Conservation (phyloP, 2,888 invertebrate genomes). For the Celastrina argiolus region DNA sequence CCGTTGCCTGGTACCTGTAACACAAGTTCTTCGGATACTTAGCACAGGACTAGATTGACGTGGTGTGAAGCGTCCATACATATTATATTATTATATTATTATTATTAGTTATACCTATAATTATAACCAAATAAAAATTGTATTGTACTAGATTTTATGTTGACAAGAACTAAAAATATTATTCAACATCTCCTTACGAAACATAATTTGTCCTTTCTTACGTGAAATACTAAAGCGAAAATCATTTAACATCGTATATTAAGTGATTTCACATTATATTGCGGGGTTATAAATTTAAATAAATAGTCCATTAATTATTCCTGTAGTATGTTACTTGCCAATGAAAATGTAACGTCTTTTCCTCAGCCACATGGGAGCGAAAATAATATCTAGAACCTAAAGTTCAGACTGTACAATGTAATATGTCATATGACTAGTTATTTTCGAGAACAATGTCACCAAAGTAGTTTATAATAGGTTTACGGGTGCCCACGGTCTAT, state of each 20-base stretch:
- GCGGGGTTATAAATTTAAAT: conserved; percentile 18
- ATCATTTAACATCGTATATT: background rate
- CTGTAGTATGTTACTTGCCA: conserved; percentile 18
- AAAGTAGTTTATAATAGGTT: too few species aligned
- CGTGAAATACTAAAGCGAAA: background rate
- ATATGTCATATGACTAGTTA: background rate
- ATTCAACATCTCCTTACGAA: background rate
- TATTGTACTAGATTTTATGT: too few species aligned
- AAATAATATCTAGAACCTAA: background rate
- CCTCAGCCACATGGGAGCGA: background rate
- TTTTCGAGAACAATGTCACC: background rate
- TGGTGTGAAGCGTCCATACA: too few species aligned
- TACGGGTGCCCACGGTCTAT: too few species aligned
- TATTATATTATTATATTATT: too few species aligned
- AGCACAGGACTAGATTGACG: too few species aligned
- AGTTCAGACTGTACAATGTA: background rate
- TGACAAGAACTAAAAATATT: background rate
- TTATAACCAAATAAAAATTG: too few species aligned
- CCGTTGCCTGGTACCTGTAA: too few species aligned
- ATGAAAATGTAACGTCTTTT: conserved; percentile 22
- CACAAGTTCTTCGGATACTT: too few species aligned
- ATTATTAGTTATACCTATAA: too few species aligned
- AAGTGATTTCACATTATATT: conserved; percentile 2
- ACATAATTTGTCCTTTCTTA: background rate
- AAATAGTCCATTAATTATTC: conserved; percentile 19